These are phyloP conservation scores for Caenorhabditis sp. DNA, from an alignment of 2,888 invertebrate species.

Conservation along the genomic window DNA sequence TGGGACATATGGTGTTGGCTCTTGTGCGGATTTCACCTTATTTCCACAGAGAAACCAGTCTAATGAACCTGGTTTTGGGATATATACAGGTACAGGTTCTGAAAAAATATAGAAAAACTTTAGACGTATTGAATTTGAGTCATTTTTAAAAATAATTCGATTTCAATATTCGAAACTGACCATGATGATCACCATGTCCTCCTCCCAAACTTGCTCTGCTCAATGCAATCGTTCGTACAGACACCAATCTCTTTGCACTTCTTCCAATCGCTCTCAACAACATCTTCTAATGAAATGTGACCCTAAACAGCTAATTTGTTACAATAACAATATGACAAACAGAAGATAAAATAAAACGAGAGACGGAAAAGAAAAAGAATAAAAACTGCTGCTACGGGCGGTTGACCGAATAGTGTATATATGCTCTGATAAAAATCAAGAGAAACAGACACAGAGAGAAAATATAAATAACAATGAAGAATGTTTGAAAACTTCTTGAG, in stretches of 20 bases:
- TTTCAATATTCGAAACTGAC: constrained; percentile 4
- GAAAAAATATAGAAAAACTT: constrained; percentile 8
- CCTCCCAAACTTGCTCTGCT: constrained; percentile 35
- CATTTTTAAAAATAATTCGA: not conserved
- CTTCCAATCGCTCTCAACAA: constrained; percentile 35
- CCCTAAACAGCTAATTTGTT: not conserved
- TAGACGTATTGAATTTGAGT: not conserved
- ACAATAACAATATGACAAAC: constrained; percentile 1
- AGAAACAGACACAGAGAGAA: constrained; percentile 6
- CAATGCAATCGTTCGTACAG: constrained; percentile 27
- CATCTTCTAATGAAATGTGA: constrained; percentile 12
- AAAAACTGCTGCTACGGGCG: constrained; percentile 11
- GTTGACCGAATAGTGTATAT: constrained; percentile 32
- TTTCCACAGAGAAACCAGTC: constrained; percentile 28
- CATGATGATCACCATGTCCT: constrained; percentile 37
- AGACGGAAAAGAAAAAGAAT: not conserved
- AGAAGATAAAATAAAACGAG: not conserved
- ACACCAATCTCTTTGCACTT: constrained; percentile 12
- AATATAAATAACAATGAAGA: not conserved
- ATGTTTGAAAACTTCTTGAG: not conserved
- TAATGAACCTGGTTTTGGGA: constrained; percentile 44
- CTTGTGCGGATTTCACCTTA: not conserved
- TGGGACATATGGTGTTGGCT: constrained; percentile 36
- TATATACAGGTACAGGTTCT: constrained; percentile 46
- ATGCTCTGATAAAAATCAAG: constrained; percentile 22